phyloP scores from a whole-genome alignment of 23 tunicate species.

The Phallusia fumigata region DNA sequence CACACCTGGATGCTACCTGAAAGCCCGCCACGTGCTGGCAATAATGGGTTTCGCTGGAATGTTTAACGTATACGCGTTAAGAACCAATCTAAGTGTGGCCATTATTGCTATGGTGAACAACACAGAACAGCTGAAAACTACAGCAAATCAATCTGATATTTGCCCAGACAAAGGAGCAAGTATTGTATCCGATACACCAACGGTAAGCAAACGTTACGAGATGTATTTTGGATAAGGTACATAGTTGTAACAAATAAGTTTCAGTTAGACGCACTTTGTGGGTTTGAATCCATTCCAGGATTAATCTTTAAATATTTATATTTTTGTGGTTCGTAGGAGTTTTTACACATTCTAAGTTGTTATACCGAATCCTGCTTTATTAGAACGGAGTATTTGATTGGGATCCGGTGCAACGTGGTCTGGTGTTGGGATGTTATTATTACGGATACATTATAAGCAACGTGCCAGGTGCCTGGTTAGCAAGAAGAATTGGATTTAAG shows the following conservation, averaged over 20 bases:
- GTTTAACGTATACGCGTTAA: slow-evolving; percentile 62
- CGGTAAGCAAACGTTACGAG: slow-evolving; percentile 13
- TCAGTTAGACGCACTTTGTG: too few relatives aligned
- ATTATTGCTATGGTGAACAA: slow-evolving; percentile 83
- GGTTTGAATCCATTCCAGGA: too few relatives aligned
- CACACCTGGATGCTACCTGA: slow-evolving; percentile 76
- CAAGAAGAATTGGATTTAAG: slow-evolving; percentile 67
- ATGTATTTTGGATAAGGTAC: neutral
- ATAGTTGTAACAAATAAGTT: neutral
- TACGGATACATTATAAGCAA: slow-evolving; percentile 74
- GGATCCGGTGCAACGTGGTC: slow-evolving; percentile 48
- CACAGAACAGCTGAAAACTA: slow-evolving; percentile 14
- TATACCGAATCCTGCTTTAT: too few relatives aligned
- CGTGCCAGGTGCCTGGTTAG: slow-evolving; percentile 81
- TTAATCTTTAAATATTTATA: too few relatives aligned
- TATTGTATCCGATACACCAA: neutral
- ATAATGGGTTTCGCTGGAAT: slow-evolving; percentile 70
- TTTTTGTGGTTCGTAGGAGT: too few relatives aligned
- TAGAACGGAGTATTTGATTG: slow-evolving; percentile 74
- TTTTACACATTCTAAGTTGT: too few relatives aligned
- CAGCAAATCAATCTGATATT: slow-evolving; percentile 34
- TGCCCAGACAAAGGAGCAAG: slow-evolving; percentile 65
- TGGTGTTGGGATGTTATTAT: slow-evolving; percentile 57
- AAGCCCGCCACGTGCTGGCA: slow-evolving; percentile 66
- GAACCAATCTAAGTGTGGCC: slow-evolving; percentile 77